phyloP scores from a whole-genome alignment of 2,113 vertebrate genomes.

The Equus quagga region DNA sequence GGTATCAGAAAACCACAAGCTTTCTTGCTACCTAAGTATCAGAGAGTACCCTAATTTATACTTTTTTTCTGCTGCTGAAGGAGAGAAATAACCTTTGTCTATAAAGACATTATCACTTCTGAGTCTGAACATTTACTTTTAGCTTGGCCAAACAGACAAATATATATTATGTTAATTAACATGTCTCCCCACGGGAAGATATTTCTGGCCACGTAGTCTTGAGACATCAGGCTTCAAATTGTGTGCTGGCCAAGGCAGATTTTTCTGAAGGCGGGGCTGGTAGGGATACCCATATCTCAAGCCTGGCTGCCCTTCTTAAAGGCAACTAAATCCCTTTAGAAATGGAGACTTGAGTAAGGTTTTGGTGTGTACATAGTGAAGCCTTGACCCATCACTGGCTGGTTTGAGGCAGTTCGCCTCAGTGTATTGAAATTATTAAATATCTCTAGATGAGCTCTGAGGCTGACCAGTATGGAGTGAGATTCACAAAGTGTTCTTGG shows the following conservation, averaged over 20 bases:
- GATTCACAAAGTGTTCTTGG: not conserved
- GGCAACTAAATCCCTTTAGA: not conserved
- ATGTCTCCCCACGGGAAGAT: not conserved
- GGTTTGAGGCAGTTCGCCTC: not conserved
- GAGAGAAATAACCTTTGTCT: not conserved
- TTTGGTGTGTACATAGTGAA: not conserved
- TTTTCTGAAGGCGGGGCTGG: not conserved
- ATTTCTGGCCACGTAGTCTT: not conserved
- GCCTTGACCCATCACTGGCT: not conserved
- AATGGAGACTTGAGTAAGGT: not conserved
- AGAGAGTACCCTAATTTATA: not conserved
- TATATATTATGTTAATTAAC: not conserved
- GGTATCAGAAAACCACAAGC: not conserved
- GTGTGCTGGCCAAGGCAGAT: not conserved
- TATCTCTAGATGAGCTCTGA: not conserved
- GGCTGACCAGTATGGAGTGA: not conserved
- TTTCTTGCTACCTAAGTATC: not conserved
- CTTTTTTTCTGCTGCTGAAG: not conserved
- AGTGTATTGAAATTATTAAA: not conserved
- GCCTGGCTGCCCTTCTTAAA: not conserved
- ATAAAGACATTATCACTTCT: not conserved
- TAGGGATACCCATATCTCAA: not conserved
- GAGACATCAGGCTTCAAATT: not conserved
- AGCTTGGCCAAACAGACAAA: not conserved
- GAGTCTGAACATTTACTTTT: not conserved